Evolutionary conservation across 1,140 invertebrate species (phyloP).

Genomic region (Cepaea nemoralis): DNA sequence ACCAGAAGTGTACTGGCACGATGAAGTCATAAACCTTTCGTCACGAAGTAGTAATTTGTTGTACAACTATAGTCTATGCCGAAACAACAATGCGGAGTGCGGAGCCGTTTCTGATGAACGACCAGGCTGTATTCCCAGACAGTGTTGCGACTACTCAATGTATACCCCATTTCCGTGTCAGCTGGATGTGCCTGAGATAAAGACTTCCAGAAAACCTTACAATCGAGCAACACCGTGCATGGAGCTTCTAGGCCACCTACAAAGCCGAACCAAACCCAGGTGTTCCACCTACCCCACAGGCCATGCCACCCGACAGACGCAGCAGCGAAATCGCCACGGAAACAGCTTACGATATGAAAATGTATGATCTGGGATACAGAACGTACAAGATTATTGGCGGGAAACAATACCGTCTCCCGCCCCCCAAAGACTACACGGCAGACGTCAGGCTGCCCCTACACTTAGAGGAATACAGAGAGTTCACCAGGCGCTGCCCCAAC

Average conservation of each 20-base stretch:
- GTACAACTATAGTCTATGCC: background rate
- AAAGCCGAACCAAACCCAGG: background rate
- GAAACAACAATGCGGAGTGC: background rate
- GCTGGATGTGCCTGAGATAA: background rate
- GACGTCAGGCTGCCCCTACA: conserved; percentile 5
- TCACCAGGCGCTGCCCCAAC: conserved; percentile 29
- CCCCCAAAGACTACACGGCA: background rate
- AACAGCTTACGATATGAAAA: background rate
- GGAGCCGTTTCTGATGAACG: background rate
- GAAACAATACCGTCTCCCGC: background rate
- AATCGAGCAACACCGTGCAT: background rate
- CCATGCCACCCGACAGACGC: background rate
- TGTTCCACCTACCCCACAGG: background rate
- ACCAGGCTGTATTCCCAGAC: background rate
- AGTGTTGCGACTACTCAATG: background rate
- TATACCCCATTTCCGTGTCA: background rate
- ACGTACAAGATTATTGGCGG: conserved; percentile 31
- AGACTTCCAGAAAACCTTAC: background rate
- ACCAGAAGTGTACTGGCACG: too few species aligned
- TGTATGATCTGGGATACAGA: background rate
- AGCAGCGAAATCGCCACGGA: background rate
- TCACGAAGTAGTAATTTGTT: background rate
- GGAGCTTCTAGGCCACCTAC: background rate
- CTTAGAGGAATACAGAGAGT: conserved; percentile 29
- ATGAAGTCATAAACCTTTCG: background rate